phyloP scores from a whole-genome alignment of 2,113 vertebrate genomes.

The Sceloporus undulatus region DNA sequence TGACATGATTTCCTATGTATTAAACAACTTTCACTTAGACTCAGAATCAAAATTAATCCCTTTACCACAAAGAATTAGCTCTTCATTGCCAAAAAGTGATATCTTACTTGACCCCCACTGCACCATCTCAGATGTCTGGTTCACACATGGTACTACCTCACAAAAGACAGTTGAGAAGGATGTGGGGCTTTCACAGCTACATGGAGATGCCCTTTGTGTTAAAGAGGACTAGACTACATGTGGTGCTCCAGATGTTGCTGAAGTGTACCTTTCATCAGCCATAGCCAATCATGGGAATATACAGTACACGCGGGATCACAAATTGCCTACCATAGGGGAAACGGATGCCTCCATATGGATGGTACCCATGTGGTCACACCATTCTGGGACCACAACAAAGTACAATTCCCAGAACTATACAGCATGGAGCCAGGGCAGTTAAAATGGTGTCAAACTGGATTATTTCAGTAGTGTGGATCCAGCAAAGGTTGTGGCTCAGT shows the following conservation, averaged over 20 bases:
- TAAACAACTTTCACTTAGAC: neutral
- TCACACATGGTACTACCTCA: neutral
- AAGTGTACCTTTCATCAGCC: no score
- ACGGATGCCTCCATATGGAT: neutral
- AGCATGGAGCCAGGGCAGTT: no score
- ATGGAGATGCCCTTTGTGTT: neutral
- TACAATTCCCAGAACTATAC: no score
- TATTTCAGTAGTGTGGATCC: no score
- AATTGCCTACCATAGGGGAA: neutral
- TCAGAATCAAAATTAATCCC: neutral
- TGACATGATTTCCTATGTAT: neutral
- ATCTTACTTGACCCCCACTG: neutral
- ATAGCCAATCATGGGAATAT: no score
- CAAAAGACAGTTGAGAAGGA: no score
- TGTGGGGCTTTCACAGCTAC: neutral
- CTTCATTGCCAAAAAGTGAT: neutral
- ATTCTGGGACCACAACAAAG: no score
- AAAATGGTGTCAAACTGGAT: no score
- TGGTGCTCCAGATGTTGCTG: no score
- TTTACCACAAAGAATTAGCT: neutral
- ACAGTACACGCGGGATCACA: no score
- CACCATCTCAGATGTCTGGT: neutral
- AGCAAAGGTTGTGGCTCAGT: neutral
- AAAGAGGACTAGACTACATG: no score
- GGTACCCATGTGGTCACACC: neutral